Evolutionary conservation across 1,140 invertebrate species (phyloP).

Genomic region (Mamestra configurata): DNA sequence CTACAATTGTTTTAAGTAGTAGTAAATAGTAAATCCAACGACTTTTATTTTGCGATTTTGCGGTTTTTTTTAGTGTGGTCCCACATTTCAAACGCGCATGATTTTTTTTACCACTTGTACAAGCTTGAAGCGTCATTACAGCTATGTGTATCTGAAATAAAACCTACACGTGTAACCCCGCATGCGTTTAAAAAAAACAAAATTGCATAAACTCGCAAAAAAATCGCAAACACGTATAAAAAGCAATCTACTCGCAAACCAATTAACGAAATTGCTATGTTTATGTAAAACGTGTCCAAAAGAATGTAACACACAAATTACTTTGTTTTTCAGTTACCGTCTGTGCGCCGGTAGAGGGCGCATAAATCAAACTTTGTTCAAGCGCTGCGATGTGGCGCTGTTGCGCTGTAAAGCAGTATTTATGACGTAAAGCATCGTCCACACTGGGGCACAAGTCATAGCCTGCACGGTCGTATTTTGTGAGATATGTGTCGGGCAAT

Average conservation of each 20-base stretch:
- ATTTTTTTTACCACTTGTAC: too few relatives aligned
- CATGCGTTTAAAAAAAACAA: not conserved
- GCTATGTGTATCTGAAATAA: too few relatives aligned
- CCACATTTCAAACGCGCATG: too few relatives aligned
- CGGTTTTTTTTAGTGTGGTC: too few relatives aligned
- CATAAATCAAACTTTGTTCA: conserved; percentile 43
- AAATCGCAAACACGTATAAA: not conserved
- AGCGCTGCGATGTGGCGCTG: not conserved
- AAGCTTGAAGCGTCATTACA: too few relatives aligned
- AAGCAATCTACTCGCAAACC: conserved; percentile 24
- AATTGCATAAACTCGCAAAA: not conserved
- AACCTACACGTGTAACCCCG: not conserved
- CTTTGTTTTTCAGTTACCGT: conserved; percentile 38
- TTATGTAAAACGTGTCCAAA: not conserved
- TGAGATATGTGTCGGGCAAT: not conserved
- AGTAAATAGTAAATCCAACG: too few relatives aligned
- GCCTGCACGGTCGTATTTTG: not conserved
- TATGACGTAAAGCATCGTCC: not conserved
- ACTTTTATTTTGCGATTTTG: too few relatives aligned
- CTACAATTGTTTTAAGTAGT: too few relatives aligned
- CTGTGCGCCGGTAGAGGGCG: not conserved
- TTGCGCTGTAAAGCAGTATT: conserved; percentile 34
- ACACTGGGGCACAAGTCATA: not conserved
- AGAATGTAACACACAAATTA: conserved; percentile 28
- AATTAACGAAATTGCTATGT: conserved; percentile 19